phyloP scores from a whole-genome alignment of 2,888 invertebrate species.

The Drosophila mercatorum region DNA sequence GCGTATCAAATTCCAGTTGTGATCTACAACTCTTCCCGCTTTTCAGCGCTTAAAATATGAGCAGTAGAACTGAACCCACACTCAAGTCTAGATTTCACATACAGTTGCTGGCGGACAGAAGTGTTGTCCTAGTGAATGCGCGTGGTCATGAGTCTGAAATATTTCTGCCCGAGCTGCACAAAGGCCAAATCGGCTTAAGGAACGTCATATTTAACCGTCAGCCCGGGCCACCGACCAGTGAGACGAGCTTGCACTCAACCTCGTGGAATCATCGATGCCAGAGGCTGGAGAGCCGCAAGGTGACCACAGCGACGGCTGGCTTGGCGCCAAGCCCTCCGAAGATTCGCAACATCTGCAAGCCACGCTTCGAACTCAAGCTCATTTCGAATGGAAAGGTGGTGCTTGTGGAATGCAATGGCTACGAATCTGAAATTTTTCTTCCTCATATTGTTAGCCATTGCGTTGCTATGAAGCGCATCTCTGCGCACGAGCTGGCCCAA shows the following conservation, averaged over 20 bases:
- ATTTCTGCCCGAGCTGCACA: conserved; percentile 47
- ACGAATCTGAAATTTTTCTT: conserved; percentile 65
- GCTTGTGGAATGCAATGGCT: conserved; percentile 61
- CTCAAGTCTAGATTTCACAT: conserved; percentile 27
- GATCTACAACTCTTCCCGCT: conserved; percentile 1
- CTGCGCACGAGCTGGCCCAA: conserved; percentile 39
- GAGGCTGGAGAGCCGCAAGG: conserved; percentile 12
- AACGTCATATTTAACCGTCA: conserved; percentile 47
- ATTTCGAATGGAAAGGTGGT: conserved; percentile 57
- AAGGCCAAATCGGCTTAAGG: conserved; percentile 29
- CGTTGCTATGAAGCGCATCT: conserved; percentile 60
- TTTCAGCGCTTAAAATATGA: conserved; percentile 12
- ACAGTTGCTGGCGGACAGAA: conserved; percentile 42
- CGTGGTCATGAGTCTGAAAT: conserved; percentile 55
- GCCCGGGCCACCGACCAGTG: neutral
- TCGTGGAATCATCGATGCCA: neutral
- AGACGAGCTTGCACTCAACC: neutral
- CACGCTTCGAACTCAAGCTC: conserved; percentile 44
- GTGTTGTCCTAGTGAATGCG: conserved; percentile 48
- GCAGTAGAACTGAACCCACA: neutral
- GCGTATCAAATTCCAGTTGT: conserved; percentile 10
- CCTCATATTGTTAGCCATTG: conserved; percentile 52
- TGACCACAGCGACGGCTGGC: conserved; percentile 30
- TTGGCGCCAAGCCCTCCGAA: conserved; percentile 6
- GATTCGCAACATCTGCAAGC: neutral